These are phyloP conservation scores for Parthenolecanium corni DNA, from an alignment of 2,888 invertebrate species.

Conservation along the genomic window DNA sequence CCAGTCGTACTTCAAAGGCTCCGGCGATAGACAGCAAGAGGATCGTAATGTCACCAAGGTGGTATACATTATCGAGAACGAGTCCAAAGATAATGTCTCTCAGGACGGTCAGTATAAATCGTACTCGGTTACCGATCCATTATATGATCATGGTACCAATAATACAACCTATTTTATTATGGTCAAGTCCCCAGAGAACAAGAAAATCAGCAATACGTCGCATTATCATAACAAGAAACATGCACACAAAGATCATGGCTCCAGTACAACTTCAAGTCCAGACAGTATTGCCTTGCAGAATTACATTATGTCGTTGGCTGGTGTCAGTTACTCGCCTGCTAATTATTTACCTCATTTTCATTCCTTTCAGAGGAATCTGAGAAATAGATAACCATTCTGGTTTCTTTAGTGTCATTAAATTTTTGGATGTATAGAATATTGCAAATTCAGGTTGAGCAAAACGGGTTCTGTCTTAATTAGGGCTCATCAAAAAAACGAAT, in stretches of 20 bases:
- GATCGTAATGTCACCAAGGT: background rate
- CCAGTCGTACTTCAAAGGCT: conserved; percentile 15
- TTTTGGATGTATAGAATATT: no score
- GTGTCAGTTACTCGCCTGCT: background rate
- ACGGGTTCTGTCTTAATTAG: no score
- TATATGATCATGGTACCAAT: background rate
- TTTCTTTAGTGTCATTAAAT: no score
- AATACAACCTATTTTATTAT: conserved; percentile 20
- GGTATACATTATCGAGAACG: conserved; percentile 6
- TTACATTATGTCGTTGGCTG: conserved; percentile 24
- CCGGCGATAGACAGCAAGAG: background rate
- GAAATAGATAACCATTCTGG: no score
- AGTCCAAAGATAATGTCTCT: background rate
- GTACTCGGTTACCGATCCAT: conserved; percentile 10
- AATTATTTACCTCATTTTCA: background rate
- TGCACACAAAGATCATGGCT: background rate
- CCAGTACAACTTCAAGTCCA: background rate
- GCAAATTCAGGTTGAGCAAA: no score
- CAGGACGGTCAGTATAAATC: background rate
- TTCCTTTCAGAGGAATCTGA: background rate
- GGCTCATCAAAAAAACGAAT: no score
- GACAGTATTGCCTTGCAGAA: conserved; percentile 13
- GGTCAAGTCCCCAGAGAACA: conserved; percentile 4
- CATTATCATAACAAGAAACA: background rate
- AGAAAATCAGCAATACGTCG: background rate